phyloP scores from a whole-genome alignment of 1,140 invertebrate genomes.

The Drosophila trapezifrons region DNA sequence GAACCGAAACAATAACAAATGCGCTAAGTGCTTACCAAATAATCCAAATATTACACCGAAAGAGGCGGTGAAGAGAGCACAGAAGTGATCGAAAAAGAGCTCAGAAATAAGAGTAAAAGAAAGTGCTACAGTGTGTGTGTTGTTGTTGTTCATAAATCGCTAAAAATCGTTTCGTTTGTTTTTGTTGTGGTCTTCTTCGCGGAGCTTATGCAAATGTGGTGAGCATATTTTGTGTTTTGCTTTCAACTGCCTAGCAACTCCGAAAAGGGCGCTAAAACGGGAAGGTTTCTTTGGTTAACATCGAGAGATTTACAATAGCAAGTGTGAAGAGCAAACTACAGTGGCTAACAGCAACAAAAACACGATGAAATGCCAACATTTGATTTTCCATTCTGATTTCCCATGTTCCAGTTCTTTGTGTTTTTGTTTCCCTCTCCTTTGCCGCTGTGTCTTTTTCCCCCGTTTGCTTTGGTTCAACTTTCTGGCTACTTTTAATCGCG shows the following conservation, averaged over 20 bases:
- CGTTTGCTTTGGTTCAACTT: conserved; percentile 34
- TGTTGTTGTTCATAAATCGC: conserved; percentile 28
- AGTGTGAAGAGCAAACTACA: conserved; percentile 63
- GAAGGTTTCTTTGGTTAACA: conserved; percentile 38
- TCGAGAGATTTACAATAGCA: conserved; percentile 22
- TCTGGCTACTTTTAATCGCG: conserved; percentile 36
- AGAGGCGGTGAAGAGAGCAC: conserved; percentile 4
- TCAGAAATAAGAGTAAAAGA: conserved; percentile 36
- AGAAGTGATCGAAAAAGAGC: conserved; percentile 33
- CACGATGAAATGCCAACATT: conserved; percentile 4
- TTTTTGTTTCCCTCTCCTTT: conserved; percentile 11
- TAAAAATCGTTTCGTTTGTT: conserved; percentile 37
- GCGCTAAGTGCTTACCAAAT: conserved; percentile 30
- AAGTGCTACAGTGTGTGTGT: conserved; percentile 49
- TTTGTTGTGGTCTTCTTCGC: conserved; percentile 52
- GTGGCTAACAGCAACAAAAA: conserved; percentile 9
- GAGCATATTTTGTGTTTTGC: conserved; percentile 37
- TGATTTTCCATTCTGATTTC: conserved; percentile 50
- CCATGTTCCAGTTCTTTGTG: conserved; percentile 45
- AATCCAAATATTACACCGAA: conserved; percentile 12
- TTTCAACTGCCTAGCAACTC: conserved; percentile 41
- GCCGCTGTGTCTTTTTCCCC: conserved; percentile 10
- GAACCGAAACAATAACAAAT: conserved; percentile 61
- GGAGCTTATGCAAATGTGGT: conserved; percentile 78
- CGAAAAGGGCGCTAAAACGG: conserved; percentile 17